Base-by-base conservation (phyloP, 2,113 vertebrate species). In the cat (Felis catus) region DNA sequence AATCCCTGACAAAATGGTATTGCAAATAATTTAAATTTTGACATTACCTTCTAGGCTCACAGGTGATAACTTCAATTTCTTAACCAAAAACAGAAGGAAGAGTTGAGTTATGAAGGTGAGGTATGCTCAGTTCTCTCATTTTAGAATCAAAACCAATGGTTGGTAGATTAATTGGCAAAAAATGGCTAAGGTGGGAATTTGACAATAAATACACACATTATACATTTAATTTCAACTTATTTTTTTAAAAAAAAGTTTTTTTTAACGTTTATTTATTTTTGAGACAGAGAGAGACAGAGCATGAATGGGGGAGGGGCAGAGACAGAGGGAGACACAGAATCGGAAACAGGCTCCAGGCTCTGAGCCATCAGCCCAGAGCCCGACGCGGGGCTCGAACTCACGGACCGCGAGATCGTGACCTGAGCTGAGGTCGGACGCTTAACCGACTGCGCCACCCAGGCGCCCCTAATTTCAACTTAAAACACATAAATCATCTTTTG, bases 1-100 rank as follows among this genome's bases (percentile, higher is more conserved):
- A 80, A 66, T 68, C 63, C 23, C 48, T 90, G 51, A 85, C 39
- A 94, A 86, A 86, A 39, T 53, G 7, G 14, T 82, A 3, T 81
- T 84, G 27, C 13, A 96, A 70, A 71, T 78, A 84, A 82, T 80
- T 85, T 66, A 92, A 65, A 89, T 65, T 71, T 65, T 90, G 55
- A 48, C 11, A 86, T 65, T 71, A 78, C 21, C 3, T 29, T 81
- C 29, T 68, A 71, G 48, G 53, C 23, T 89, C 53, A 76, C 14
- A 23, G 31, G 13, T 76, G 12, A 48, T 31, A 29, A 61, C 19
- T 87, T 92, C 61, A 71, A 65, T 58, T 48, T 79, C 23, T 87
- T 89, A 93, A 92, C 18, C 39, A 27, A 61, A 88, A 79, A 31
- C 36, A 55, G 29, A 91, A 94, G n/a, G 23, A 79, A 90, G 4